Evolutionary conservation across 1,140 invertebrate genomes (phyloP), one percentile per base, ranked within the genome.

Genomic region (Arion vulgaris): DNA sequence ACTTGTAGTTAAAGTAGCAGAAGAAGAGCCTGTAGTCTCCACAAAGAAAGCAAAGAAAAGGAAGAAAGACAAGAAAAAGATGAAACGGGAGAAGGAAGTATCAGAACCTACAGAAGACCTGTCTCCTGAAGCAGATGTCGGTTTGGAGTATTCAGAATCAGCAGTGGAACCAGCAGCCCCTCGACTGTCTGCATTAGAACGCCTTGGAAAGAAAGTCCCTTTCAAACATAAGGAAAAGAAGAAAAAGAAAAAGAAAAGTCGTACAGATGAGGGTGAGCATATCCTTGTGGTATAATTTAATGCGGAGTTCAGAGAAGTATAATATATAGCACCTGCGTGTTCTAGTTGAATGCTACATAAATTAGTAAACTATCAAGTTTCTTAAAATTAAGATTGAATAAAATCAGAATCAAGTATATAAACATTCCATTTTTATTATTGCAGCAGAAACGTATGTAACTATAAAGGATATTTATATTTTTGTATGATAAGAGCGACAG

Each of bases 181-280:
- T n/a, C 62, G 78, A 17, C 78, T 66, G 15, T 80, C 78, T 49
- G 68, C 71, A 26, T 71, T 71, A 39, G 49, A 81, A 0, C 49
- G 71, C 23, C 69, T 73, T 38, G 71, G 71, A 39, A 81, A 74
- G 45, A 81, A 81, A 62, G 80, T 73, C 26, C 69, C 69, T 19
- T 28, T 73, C n/a, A 72, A 23, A 19, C 11, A 36, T 11, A 74
- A 74, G 45, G 51, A 81, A 49, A 81, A 62, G 71, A 81, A 78
- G 39, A 62, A 78, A 53, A 78, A 81, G 39, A 81, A 74, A 38
- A 80, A 80, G 68, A 81, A 80, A 28, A 71, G 38, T 39, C 78
- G 28, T 38, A 41, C 38, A 5, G 66, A 80, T 80, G 62, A 79
- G 34, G 78, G 78, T 80, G 78, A 80, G 78, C 78, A 80, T 80